Percentiles rank a stretch among this genome's conserved stretches.
phyloP scores from a whole-genome alignment of 2,888 invertebrate genomes.

The Scaptomyza caliginosa region DNA sequence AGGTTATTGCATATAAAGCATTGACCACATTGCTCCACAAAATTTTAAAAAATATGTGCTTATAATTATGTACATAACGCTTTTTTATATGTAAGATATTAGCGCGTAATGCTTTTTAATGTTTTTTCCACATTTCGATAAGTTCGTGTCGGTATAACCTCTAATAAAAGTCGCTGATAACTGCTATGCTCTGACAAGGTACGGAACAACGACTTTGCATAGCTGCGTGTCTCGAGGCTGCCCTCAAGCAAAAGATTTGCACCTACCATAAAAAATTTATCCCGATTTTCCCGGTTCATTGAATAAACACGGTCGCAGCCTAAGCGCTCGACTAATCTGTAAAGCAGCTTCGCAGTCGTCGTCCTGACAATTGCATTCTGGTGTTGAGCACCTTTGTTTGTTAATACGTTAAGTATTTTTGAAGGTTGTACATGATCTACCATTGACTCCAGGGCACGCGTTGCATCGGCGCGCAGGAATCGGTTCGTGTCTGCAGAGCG shows the following conservation, averaged over 20 bases:
- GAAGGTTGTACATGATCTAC: constrained; percentile 90
- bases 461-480: constrained; percentile 95
- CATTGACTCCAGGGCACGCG: constrained; percentile 91
- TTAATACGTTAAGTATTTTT: constrained; percentile 88
- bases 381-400: constrained; percentile 90
- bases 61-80: constrained; percentile 25
- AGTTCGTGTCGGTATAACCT: constrained; percentile 91
- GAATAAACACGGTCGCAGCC: constrained; percentile 90
- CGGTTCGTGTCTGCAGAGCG: constrained; percentile 97
- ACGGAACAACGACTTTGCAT: constrained; percentile 91
- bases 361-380: constrained; percentile 95
- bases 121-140: constrained; percentile 94
- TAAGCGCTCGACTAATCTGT: constrained; percentile 88
- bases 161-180: constrained; percentile 90
- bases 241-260: constrained; percentile 94
- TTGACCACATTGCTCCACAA: constrained; percentile 2
- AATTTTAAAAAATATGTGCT: constrained; percentile 2
- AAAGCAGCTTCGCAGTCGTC: constrained; percentile 91
- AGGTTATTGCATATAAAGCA: constrained; percentile 10
- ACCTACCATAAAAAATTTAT: constrained; percentile 91
- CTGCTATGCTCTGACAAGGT: constrained; percentile 89
- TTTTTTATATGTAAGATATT: neutral
- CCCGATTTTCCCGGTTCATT: constrained; percentile 90
- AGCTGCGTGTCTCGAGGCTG: constrained; percentile 92
- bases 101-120: constrained; percentile 84